Evolutionary conservation across 2,113 vertebrate species (phyloP).

Genomic region (Toxotes jaculatrix): DNA sequence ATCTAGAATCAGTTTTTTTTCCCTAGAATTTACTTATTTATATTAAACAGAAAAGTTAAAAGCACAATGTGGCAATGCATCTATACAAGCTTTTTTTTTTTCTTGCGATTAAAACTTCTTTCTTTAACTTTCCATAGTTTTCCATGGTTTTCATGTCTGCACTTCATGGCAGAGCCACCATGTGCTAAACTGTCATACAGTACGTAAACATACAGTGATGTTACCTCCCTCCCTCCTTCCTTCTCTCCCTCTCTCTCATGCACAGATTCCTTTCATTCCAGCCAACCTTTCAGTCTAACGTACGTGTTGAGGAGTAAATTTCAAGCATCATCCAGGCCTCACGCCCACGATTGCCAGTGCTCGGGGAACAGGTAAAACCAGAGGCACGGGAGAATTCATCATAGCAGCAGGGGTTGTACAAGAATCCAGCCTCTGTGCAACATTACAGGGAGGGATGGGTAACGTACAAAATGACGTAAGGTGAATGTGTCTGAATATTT

Average conservation of each 20-base stretch:
- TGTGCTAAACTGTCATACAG: conserved; percentile 19
- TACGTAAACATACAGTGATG: conserved; percentile 29
- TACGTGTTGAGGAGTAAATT: conserved; percentile 26
- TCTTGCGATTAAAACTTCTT: too few relatives aligned
- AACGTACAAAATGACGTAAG: conserved; percentile 3
- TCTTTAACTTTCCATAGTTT: neutral
- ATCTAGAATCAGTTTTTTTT: neutral
- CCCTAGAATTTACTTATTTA: neutral
- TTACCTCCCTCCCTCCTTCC: neutral
- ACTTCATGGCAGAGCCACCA: neutral
- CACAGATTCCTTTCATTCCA: conserved; percentile 71
- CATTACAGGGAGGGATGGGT: conserved; percentile 55
- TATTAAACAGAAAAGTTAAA: neutral
- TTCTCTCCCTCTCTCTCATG: conserved; percentile 13
- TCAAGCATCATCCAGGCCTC: conserved; percentile 39
- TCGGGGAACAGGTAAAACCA: conserved; percentile 80
- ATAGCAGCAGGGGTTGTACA: conserved; percentile 21
- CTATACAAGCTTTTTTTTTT: neutral
- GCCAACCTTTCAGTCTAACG: conserved; percentile 11
- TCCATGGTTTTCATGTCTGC: neutral
- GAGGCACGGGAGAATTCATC: conserved; percentile 67
- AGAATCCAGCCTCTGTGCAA: conserved; percentile 28
- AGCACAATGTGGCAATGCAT: neutral
- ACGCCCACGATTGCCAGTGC: conserved; percentile 45
- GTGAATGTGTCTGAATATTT: conserved; percentile 62